These are phyloP conservation scores for Lordiphosa collinella DNA, from an alignment of 1,140 invertebrate species.

Conservation along the genomic window DNA sequence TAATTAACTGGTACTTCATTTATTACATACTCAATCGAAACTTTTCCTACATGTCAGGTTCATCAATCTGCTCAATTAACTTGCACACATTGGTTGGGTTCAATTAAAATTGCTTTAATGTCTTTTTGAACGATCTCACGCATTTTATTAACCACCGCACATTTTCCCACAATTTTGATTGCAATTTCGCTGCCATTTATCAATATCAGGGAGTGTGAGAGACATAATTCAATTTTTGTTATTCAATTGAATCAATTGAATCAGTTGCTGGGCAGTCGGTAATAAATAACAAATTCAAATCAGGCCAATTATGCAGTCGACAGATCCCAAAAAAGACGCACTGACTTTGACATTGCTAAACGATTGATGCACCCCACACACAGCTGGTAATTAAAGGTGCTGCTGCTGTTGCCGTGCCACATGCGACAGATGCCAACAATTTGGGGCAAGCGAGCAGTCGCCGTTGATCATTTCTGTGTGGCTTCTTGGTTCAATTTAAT, in stretches of 20 bases:
- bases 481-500: constrained; percentile 3
- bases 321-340: constrained; percentile 1
- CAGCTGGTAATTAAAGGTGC: constrained; percentile 4
- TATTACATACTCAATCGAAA: too few relatives aligned
- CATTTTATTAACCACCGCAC: constrained; percentile 8
- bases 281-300: constrained; percentile 11
- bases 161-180: constrained; percentile 9
- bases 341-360: constrained; percentile 11
- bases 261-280: neutral
- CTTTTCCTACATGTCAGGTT: too few relatives aligned
- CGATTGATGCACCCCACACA: constrained; percentile 2
- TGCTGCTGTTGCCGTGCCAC: neutral
- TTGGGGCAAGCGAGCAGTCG: neutral
- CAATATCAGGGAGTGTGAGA: constrained; percentile 1
- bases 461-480: neutral
- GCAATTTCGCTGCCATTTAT: constrained; percentile 11
- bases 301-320: constrained; percentile 8
- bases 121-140: neutral
- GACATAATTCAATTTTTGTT: constrained; percentile 10
- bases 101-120: constrained; percentile 11
- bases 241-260: constrained; percentile 8
- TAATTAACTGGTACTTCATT: too few relatives aligned
- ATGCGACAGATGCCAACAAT: neutral
- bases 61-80: too few relatives aligned
- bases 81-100: neutral